These are phyloP conservation scores for Ctenosaura bakeri DNA, from an alignment of 2,797 vertebrate genomes.

Conservation along the genomic window DNA sequence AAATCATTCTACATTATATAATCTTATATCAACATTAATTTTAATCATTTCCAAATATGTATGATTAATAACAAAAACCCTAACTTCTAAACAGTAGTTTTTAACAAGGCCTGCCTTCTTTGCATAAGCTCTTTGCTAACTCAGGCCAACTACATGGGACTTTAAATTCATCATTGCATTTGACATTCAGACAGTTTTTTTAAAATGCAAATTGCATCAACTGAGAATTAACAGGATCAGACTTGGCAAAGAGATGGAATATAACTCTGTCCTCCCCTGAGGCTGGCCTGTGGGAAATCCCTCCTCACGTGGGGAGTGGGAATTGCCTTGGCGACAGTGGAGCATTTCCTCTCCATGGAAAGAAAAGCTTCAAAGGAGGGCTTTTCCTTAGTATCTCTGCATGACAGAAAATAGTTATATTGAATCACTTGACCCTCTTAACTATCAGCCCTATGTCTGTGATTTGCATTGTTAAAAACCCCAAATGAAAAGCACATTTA, in stretches of 20 bases:
- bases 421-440: not conserved
- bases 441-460: not conserved
- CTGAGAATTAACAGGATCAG: not conserved
- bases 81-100: not conserved
- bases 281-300: not conserved
- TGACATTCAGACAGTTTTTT: not conserved
- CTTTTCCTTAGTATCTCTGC: not conserved
- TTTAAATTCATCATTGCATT: conserved; percentile 1
- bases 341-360: not conserved
- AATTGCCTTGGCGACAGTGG: no score
- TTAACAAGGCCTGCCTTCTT: not conserved
- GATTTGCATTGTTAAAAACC: not conserved
- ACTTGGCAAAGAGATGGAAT: not conserved
- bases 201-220: not conserved
- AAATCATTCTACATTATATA: not conserved
- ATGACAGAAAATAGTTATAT: not conserved
- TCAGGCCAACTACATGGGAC: not conserved
- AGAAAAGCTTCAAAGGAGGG: not conserved
- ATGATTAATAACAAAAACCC: not conserved
- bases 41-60: not conserved
- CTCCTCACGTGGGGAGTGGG: not conserved
- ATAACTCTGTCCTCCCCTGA: not conserved
- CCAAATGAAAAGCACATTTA: not conserved
- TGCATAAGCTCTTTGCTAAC: not conserved
- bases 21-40: not conserved